Base-by-base conservation (phyloP, 2,113 vertebrate genomes). In the Toxostoma redivivum region DNA sequence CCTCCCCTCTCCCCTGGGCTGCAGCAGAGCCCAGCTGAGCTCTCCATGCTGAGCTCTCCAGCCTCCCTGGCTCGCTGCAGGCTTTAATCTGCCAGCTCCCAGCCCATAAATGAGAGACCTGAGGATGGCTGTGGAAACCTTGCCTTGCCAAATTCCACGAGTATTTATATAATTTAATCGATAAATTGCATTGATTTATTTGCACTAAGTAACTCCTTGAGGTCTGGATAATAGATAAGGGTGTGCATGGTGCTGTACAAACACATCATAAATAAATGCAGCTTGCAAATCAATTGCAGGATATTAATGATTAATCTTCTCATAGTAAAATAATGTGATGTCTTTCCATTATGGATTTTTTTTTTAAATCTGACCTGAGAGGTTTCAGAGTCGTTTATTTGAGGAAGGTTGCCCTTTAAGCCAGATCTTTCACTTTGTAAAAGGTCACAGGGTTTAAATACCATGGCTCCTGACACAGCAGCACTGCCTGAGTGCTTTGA, bases 331-430 rank as follows among this genome's bases (percentile, higher is more conserved):
- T 25, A 89, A 92, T 71, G 81, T 51, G 71, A 96, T 67, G 92
- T 40, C 62, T 93, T 94, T 94, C 90, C 84, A 54, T 84, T 78
- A 94, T 62, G 79, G 86, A 90, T 92, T 94, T 92, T 62, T 56
- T 16, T 38, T 38, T 38, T 38, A 42, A 42, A 42, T 92, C 74
- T 84, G 70, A 90, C 78, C 66, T 85, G 80, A 88, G 70, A 79
- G n/a, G 74, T 47, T 92, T 96, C 58, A 79, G 87, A 94, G 67
- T 53, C 8, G 81, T 95, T 97, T 96, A 95, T 94, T 97, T 88
- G 42, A 82, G 88, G 83, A 96, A 61, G 33, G 74, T 44, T 97
- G 80, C 53, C 70, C 88, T 96, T 97, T 96, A 91, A 92, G 81
- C 51, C 54, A 92, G 66, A 50, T 51, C 65, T 37, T 73, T 25